A percentile compares a stretch with the other conserved stretches of the same genome.
Conservation (phyloP, 2,113 vertebrate species). For the Proterorhinus semilunaris region DNA sequence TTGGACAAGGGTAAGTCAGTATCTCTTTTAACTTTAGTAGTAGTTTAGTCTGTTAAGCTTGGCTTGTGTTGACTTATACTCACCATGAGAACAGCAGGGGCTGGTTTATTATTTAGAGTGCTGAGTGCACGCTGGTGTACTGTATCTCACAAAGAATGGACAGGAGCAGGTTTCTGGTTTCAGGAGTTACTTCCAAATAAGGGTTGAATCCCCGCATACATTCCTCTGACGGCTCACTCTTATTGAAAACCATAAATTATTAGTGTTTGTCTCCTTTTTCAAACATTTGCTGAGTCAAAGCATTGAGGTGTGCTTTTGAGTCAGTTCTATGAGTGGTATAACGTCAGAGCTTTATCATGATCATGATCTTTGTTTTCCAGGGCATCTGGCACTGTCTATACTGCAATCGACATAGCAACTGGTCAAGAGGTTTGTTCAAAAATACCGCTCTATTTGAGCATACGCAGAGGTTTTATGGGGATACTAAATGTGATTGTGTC, state of each 20-base stretch:
- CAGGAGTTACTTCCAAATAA: slow-evolving; percentile 38
- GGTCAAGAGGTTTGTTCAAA: slow-evolving; percentile 87
- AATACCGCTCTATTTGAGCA: too few relatives aligned
- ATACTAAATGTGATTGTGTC: slow-evolving; percentile 11
- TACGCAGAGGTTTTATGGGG: background rate
- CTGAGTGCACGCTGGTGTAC: slow-evolving; percentile 32
- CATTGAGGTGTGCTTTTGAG: background rate
- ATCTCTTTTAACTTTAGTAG: background rate
- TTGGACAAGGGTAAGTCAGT: slow-evolving; percentile 93
- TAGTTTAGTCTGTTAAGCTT: slow-evolving; percentile 23
- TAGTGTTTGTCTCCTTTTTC: background rate
- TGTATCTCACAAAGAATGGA: slow-evolving; percentile 24
- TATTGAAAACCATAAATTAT: slow-evolving; percentile 18
- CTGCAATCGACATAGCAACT: slow-evolving; percentile 96
- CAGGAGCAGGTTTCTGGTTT: slow-evolving; percentile 23
- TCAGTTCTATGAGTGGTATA: background rate
- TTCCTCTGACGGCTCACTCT: slow-evolving; percentile 24
- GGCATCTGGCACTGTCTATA: slow-evolving; percentile 96
- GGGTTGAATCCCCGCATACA: slow-evolving; percentile 28
- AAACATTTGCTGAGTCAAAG: background rate
- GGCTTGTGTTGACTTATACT: slow-evolving; percentile 19
- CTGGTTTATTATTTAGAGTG: slow-evolving; percentile 35
- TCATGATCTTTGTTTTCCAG: slow-evolving; percentile 72
- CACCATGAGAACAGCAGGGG: slow-evolving; percentile 26
- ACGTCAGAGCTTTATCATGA: background rate